Conservation (phyloP, 37 sponge, comb jelly and placozoan species). For the Dysidea cf. avara region DNA sequence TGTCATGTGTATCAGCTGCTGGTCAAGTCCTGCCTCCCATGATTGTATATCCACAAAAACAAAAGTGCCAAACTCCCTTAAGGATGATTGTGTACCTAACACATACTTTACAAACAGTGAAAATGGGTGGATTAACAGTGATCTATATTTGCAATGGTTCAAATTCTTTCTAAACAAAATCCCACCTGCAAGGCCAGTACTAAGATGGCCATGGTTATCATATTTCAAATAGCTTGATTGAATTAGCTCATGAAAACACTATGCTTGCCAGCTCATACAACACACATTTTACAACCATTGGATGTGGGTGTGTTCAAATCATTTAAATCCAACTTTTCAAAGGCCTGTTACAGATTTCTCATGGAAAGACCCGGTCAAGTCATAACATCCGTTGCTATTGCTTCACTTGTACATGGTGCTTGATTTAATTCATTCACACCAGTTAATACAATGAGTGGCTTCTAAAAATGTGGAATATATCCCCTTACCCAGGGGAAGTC, state of each 20-base stretch:
- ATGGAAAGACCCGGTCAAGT: conserved; percentile 40
- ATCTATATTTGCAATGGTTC: conserved; percentile 54
- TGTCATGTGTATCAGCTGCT: conserved; percentile 53
- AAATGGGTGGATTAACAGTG: conserved; percentile 57
- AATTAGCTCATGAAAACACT: conserved; percentile 54
- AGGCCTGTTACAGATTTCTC: conserved; percentile 32
- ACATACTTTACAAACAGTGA: conserved; percentile 53
- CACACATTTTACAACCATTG: conserved; percentile 60
- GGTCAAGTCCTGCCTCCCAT: conserved; percentile 52
- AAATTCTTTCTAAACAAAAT: conserved; percentile 39
- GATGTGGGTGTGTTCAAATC: conserved; percentile 71
- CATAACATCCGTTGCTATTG: conserved; percentile 32
- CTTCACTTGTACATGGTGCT: conserved; percentile 36
- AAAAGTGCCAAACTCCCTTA: conserved; percentile 32
- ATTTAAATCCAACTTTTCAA: no score
- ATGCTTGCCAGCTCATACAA: conserved; percentile 61
- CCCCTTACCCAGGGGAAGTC: no score
- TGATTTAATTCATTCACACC: conserved; percentile 37
- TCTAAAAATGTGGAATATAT: conserved; percentile 46
- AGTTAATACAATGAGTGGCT: conserved; percentile 54
- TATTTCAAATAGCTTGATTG: conserved; percentile 51
- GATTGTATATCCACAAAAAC: conserved; percentile 60
- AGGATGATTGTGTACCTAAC: conserved; percentile 37
- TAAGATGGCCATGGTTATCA: conserved; percentile 72
- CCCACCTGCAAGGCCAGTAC: conserved; percentile 50